phyloP scores from a whole-genome alignment of 2,797 vertebrate genomes.

The Catamblyrhynchus diadema region DNA sequence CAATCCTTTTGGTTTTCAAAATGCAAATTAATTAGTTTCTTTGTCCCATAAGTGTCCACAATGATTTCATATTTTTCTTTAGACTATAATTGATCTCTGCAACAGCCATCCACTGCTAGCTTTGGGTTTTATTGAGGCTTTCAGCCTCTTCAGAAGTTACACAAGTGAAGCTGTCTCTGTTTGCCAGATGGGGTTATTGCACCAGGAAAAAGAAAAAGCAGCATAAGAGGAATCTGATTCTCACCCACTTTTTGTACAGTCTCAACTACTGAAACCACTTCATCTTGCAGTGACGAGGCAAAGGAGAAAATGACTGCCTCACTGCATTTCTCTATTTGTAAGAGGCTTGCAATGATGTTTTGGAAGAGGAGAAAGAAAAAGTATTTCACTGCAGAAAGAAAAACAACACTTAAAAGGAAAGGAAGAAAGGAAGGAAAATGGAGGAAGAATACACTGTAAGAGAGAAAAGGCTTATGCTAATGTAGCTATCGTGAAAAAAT shows the following conservation, averaged over 20 bases:
- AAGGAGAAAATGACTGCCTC: not conserved
- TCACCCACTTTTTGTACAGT: not conserved
- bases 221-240: not conserved
- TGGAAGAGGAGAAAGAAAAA: not conserved
- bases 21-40: not conserved
- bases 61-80: not conserved
- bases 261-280: not conserved
- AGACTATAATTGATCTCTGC: not conserved
- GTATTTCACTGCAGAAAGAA: not conserved
- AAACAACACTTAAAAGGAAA: not conserved
- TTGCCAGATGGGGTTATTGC: not conserved
- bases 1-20: not conserved
- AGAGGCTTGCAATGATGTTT: not conserved
- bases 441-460: not conserved
- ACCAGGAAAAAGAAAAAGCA: not conserved
- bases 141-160: not conserved
- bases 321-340: not conserved
- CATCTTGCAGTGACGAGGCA: fast-evolving
- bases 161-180: not conserved
- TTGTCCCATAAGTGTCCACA: not conserved
- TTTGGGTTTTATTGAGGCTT: not conserved
- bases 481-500: not conserved
- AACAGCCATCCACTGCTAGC: not conserved
- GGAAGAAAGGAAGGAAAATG: not conserved
- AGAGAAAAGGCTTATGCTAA: not conserved